phyloP scores from a whole-genome alignment of 1,140 invertebrate genomes.

The Geopemphigus sp. region DNA sequence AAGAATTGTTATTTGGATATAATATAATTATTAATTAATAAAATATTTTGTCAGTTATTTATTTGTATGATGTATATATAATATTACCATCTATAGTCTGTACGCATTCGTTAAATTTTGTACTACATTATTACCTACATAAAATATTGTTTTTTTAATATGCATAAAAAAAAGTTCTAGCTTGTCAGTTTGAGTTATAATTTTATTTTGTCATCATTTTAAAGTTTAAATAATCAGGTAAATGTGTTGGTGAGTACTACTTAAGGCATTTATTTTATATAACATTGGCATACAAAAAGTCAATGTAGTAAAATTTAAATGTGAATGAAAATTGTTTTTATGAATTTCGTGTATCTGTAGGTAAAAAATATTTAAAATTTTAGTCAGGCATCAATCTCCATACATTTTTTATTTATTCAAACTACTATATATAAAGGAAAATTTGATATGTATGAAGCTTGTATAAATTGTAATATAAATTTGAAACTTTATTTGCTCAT shows the following conservation, averaged over 20 bases:
- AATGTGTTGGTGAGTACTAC: not conserved
- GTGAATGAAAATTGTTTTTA: not conserved
- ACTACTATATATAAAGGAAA: too few species aligned
- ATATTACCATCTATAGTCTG: not conserved
- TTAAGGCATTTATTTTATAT: not conserved
- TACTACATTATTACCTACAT: not conserved
- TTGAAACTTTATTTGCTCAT: too few species aligned
- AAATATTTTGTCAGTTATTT: conserved; percentile 35
- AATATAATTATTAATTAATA: conserved; percentile 43
- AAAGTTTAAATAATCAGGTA: not conserved
- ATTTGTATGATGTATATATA: not conserved
- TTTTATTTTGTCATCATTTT: not conserved
- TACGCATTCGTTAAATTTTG: not conserved
- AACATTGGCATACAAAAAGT: not conserved
- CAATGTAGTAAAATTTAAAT: not conserved
- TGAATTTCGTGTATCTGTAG: too few species aligned
- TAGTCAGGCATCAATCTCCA: too few species aligned
- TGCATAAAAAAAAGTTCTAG: not conserved
- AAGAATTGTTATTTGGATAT: conserved; percentile 47
- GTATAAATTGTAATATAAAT: too few species aligned
- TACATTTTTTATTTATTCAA: too few species aligned
- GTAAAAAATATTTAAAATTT: too few species aligned
- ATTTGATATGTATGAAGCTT: too few species aligned
- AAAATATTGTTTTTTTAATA: not conserved
- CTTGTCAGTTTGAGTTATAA: too few species aligned